Conservation (phyloP, 2,888 invertebrate species). For the Hymenopus coronatus region DNA sequence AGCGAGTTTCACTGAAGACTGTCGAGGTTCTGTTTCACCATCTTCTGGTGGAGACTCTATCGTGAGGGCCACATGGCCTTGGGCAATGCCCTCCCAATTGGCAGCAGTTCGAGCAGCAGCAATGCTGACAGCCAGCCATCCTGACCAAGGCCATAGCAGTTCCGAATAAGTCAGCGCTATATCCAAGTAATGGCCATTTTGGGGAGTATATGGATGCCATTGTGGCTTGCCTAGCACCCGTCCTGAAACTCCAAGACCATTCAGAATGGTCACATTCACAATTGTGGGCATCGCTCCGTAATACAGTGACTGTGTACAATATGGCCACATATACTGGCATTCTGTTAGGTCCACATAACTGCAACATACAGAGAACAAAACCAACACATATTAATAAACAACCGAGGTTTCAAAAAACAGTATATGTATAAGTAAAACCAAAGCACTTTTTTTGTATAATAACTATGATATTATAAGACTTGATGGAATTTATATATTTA, state of each 20-base stretch:
- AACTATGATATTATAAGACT: too few relatives aligned
- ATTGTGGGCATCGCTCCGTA: slow-evolving; percentile 83
- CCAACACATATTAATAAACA: too few relatives aligned
- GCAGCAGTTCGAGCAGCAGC: slow-evolving; percentile 63
- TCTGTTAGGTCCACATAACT: slow-evolving; percentile 92
- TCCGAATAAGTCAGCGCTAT: slow-evolving; percentile 70
- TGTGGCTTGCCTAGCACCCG: slow-evolving; percentile 66
- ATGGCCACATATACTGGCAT: slow-evolving; percentile 98
- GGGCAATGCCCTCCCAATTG: slow-evolving; percentile 72
- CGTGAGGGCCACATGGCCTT: slow-evolving; percentile 77
- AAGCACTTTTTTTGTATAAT: too few relatives aligned
- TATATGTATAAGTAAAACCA: too few relatives aligned
- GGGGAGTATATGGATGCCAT: slow-evolving; percentile 87
- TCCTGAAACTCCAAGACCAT: slow-evolving; percentile 89
- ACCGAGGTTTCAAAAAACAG: too few relatives aligned
- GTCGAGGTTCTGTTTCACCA: slow-evolving; percentile 55
- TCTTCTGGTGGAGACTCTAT: slow-evolving; percentile 72
- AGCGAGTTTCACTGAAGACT: slow-evolving; percentile 61
- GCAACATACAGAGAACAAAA: slow-evolving; percentile 46
- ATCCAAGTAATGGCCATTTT: slow-evolving; percentile 75
- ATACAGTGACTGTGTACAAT: slow-evolving; percentile 93
- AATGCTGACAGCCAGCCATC: slow-evolving; percentile 84
- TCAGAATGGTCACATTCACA: slow-evolving; percentile 90
- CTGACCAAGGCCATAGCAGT: slow-evolving; percentile 95
- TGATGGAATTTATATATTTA: too few relatives aligned